A percentile compares a stretch with the other conserved stretches of the same genome.
phyloP scores from a whole-genome alignment of 2,888 invertebrate genomes.

The Rhamphomyia laevipes region DNA sequence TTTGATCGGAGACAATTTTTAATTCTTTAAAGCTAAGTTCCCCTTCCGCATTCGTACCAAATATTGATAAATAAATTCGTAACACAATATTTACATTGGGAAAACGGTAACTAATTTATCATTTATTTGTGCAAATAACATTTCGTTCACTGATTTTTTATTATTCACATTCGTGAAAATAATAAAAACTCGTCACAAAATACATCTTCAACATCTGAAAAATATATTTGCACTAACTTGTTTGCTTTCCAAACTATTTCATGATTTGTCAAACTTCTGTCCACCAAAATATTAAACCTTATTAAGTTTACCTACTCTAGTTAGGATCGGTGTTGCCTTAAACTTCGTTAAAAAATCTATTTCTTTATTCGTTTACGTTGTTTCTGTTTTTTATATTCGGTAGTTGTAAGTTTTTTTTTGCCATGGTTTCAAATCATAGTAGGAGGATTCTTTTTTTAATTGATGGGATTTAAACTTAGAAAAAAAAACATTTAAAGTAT shows the following conservation, averaged over 20 bases:
- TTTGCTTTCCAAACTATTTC: neutral
- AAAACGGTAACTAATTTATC: neutral
- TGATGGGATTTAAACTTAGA: too few relatives aligned
- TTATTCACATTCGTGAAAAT: neutral
- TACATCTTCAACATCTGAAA: too few relatives aligned
- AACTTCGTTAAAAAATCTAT: too few relatives aligned
- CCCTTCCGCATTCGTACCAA: neutral
- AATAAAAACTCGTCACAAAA: neutral
- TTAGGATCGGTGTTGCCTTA: too few relatives aligned
- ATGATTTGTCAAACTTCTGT: neutral
- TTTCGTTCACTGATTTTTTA: neutral
- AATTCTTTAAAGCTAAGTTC: neutral
- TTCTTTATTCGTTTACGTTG: too few relatives aligned
- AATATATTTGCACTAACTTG: neutral
- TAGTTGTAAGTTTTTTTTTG: too few relatives aligned
- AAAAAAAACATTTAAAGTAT: too few relatives aligned
- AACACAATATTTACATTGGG: neutral
- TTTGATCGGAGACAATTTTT: neutral
- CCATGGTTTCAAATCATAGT: too few relatives aligned
- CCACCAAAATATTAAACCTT: neutral
- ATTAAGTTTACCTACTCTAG: neutral
- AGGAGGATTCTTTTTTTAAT: too few relatives aligned
- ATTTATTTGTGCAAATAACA: neutral
- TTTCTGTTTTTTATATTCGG: too few relatives aligned
- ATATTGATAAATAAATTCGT: neutral